Percentiles rank a stretch among this genome's conserved stretches.
phyloP scores from a whole-genome alignment of 2,113 vertebrate species.

The Dicrurus megarhynchus region DNA sequence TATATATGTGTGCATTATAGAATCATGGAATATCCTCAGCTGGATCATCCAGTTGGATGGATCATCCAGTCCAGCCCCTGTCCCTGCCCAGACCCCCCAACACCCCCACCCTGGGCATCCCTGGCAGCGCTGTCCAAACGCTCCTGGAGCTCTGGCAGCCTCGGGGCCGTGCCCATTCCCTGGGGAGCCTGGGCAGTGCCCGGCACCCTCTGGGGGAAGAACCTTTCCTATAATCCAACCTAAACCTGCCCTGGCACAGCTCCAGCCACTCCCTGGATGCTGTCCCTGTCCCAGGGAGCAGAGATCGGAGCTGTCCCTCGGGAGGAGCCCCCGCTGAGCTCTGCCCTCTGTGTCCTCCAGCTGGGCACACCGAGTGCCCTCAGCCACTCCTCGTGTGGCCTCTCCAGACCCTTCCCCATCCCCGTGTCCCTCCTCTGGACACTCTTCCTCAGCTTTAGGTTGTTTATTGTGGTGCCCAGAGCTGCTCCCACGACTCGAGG shows the following conservation, averaged over 20 bases:
- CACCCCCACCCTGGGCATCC: not conserved
- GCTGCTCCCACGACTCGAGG: not conserved
- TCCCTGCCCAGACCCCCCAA: not conserved
- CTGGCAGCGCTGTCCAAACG: not conserved
- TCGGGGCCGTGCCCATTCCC: not conserved
- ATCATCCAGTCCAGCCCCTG: not conserved
- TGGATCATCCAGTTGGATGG: no score
- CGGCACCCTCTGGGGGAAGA: not conserved
- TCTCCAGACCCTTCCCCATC: not conserved
- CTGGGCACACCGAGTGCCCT: not conserved
- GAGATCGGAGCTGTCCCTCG: not conserved
- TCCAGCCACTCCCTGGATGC: not conserved
- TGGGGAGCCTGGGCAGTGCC: not conserved
- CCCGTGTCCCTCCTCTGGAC: not conserved
- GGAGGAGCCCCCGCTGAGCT: not conserved
- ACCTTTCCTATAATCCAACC: not conserved
- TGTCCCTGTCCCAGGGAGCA: not conserved
- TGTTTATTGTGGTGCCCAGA: not conserved
- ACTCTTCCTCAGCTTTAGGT: not conserved
- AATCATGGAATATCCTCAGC: not conserved
- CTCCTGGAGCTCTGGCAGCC: not conserved
- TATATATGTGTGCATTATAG: not conserved
- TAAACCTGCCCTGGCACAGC: not conserved
- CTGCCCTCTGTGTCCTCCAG: not conserved
- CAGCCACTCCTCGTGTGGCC: not conserved